These are phyloP conservation scores for Pachliopta kotzebuea DNA, from an alignment of 2,888 invertebrate species.

Conservation along the genomic window DNA sequence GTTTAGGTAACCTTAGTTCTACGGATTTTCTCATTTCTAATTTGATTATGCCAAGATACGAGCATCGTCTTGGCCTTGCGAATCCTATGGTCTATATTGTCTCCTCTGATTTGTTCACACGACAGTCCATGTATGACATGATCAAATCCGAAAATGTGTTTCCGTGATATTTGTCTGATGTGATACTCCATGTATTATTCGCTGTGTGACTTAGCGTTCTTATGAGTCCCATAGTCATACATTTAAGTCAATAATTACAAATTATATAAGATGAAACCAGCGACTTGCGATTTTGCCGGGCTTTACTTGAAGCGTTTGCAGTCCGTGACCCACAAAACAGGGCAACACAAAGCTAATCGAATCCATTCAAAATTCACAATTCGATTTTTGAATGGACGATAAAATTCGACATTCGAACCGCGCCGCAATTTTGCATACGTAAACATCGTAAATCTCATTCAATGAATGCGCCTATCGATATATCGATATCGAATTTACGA, in stretches of 20 bases:
- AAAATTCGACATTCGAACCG: conserved; percentile 69
- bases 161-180: no score
- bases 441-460: conserved; percentile 75
- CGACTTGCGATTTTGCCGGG: conserved; percentile 33
- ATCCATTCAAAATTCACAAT: conserved; percentile 57
- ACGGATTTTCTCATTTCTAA: no score
- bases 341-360: conserved; percentile 56
- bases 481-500: conserved; percentile 63
- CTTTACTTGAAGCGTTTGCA: conserved; percentile 45
- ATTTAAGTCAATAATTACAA: conserved; percentile 3
- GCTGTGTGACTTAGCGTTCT: no score
- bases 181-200: no score
- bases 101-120: no score
- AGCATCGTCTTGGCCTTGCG: no score
- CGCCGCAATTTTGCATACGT: conserved; percentile 67
- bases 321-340: conserved; percentile 45
- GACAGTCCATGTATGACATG: no score
- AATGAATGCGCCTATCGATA: conserved; percentile 70
- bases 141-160: no score
- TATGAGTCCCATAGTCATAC: neutral
- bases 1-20: no score
- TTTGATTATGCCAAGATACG: no score
- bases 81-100: no score
- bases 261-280: neutral
- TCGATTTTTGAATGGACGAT: conserved; percentile 69